Evolutionary conservation across 2,888 invertebrate species (phyloP).

Genomic region (Plagiodera versicolora): DNA sequence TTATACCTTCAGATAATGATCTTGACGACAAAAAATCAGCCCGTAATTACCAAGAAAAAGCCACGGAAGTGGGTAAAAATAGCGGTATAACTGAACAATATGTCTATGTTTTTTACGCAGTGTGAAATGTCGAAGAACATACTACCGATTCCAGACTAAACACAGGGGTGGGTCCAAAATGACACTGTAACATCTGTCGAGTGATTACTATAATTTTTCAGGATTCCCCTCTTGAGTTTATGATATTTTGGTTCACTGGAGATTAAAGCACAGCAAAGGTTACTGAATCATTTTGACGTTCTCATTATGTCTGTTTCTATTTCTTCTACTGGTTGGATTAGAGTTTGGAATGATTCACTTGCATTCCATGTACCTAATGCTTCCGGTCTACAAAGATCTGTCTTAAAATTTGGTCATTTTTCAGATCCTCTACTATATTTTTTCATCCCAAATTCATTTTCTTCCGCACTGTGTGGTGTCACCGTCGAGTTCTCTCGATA

Average conservation of each 20-base stretch:
- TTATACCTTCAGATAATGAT: too few species aligned
- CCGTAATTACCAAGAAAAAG: not conserved
- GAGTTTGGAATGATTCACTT: too few species aligned
- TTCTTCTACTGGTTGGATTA: too few species aligned
- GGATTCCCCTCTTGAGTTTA: slow-evolving; percentile 17
- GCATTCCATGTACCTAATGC: too few species aligned
- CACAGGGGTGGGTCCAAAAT: slow-evolving; percentile 26
- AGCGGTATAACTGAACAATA: not conserved
- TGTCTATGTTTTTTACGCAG: slow-evolving; percentile 8
- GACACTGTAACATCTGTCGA: slow-evolving; percentile 31
- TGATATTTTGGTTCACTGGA: slow-evolving; percentile 17
- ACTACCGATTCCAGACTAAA: slow-evolving; percentile 28
- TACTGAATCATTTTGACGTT: slow-evolving; percentile 16
- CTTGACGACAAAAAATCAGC: too few species aligned
- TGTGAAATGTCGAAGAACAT: slow-evolving; percentile 22
- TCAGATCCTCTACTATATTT: too few species aligned
- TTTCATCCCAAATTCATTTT: too few species aligned
- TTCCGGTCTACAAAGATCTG: too few species aligned
- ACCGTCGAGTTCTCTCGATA: too few species aligned
- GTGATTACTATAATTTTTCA: slow-evolving; percentile 33
- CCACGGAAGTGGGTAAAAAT: slow-evolving; percentile 15
- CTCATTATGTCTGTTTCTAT: slow-evolving; percentile 5
- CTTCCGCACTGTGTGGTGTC: too few species aligned
- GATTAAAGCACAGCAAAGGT: slow-evolving; percentile 8
- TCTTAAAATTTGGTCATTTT: too few species aligned